phyloP scores from a whole-genome alignment of 2,113 vertebrate genomes.

The Gracilinanus agilis region DNA sequence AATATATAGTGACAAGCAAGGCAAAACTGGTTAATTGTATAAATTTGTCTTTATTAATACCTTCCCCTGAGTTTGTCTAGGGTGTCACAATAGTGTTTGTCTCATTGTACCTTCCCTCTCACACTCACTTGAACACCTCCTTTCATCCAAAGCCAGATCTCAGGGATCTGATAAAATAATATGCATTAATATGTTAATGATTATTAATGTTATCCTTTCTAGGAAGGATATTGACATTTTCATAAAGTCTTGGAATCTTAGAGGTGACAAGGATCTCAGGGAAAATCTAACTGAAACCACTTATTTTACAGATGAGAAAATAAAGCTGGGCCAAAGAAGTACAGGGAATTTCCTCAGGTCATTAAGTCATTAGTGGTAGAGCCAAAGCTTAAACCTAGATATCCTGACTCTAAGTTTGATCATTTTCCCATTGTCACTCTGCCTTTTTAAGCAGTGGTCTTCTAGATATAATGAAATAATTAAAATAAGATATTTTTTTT shows the following conservation, averaged over 20 bases:
- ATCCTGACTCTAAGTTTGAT: neutral
- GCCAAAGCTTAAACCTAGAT: accelerated
- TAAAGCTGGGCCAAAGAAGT: neutral
- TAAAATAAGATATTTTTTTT: neutral
- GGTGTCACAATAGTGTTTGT: neutral
- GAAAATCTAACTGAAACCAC: neutral
- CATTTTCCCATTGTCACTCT: neutral
- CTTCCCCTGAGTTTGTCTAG: neutral
- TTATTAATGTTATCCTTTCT: neutral
- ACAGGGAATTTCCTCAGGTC: neutral
- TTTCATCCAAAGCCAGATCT: neutral
- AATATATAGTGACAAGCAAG: neutral
- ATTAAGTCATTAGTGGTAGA: neutral
- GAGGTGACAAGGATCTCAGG: neutral
- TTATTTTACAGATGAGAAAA: neutral
- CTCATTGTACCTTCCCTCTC: neutral
- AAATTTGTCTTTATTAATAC: neutral
- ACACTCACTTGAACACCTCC: neutral
- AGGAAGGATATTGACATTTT: neutral
- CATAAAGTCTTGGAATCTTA: neutral
- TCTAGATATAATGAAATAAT: neutral
- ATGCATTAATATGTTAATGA: neutral
- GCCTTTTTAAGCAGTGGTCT: neutral
- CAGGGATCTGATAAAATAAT: neutral
- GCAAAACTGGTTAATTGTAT: neutral